These are phyloP conservation scores for Strix uralensis DNA, from an alignment of 2,113 vertebrate species.

Conservation along the genomic window DNA sequence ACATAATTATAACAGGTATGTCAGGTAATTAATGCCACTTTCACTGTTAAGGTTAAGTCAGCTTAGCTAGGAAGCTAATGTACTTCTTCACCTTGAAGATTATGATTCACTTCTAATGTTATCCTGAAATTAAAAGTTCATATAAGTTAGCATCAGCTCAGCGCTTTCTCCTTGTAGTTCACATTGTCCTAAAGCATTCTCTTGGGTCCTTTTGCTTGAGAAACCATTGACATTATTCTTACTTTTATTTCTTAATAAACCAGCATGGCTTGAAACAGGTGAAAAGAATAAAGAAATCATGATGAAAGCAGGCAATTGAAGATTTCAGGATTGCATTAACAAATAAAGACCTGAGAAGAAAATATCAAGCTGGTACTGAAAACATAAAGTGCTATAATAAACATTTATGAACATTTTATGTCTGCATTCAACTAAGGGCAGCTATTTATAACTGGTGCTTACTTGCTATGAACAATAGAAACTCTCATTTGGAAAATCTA, in stretches of 20 bases:
- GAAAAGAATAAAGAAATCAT: slow-evolving; percentile 41
- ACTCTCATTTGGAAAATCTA: neutral
- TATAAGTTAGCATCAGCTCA: slow-evolving; percentile 53
- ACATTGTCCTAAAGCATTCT: slow-evolving; percentile 58
- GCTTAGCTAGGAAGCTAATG: slow-evolving; percentile 41
- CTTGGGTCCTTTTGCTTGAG: slow-evolving; percentile 50
- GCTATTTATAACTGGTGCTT: neutral
- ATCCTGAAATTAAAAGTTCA: slow-evolving; percentile 74
- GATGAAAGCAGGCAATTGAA: slow-evolving; percentile 4
- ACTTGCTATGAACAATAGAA: neutral
- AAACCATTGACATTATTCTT: slow-evolving; percentile 55
- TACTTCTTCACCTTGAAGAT: slow-evolving; percentile 68
- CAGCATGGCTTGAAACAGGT: slow-evolving; percentile 30
- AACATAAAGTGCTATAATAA: neutral
- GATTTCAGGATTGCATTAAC: neutral
- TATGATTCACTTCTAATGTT: slow-evolving; percentile 65
- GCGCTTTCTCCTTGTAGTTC: slow-evolving; percentile 42
- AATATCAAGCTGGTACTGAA: neutral
- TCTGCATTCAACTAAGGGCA: neutral
- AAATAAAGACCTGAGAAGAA: neutral
- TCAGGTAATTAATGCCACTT: slow-evolving; percentile 67
- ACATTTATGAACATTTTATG: neutral
- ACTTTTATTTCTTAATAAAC: slow-evolving; percentile 56
- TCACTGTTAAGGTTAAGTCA: slow-evolving; percentile 67
- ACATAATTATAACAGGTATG: neutral